phyloP scores from a whole-genome alignment of 2,888 invertebrate species.

The Merodon equestris region DNA sequence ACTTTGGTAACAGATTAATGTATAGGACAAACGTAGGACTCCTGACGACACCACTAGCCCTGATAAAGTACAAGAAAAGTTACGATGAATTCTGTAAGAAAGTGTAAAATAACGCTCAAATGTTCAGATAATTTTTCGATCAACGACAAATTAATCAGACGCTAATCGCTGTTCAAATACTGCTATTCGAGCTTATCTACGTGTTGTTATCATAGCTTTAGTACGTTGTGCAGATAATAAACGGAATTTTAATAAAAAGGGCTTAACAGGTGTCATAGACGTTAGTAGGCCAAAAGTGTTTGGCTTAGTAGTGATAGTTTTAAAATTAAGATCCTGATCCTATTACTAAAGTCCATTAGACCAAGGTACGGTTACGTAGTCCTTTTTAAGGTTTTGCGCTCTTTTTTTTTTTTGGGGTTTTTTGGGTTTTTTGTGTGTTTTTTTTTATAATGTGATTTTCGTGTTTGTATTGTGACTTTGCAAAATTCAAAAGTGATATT shows the following conservation, averaged over 20 bases:
- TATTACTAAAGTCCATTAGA: not conserved
- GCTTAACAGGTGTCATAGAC: conserved; percentile 36
- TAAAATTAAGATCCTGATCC: not conserved
- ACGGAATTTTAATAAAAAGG: conserved; percentile 68
- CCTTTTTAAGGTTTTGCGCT: not conserved
- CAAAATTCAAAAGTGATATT: no score
- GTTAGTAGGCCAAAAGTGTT: conserved; percentile 67
- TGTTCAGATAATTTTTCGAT: conserved; percentile 22
- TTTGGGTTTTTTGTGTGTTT: no score
- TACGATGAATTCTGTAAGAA: no score
- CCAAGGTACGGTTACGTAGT: not conserved
- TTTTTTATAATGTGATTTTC: no score
- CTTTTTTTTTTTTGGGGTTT: not conserved
- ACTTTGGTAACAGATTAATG: no score
- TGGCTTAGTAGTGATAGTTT: conserved; percentile 14
- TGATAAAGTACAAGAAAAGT: no score
- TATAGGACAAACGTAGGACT: no score
- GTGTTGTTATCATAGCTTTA: conserved; percentile 41
- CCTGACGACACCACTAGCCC: no score
- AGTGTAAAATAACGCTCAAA: not conserved
- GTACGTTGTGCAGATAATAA: not conserved
- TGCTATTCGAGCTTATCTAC: conserved; percentile 46
- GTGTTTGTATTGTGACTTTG: no score
- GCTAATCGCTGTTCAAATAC: conserved; percentile 54
- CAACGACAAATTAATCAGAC: conserved; percentile 23